Conservation (phyloP, 2,888 invertebrate genomes). For the Andricus quercusramuli region DNA sequence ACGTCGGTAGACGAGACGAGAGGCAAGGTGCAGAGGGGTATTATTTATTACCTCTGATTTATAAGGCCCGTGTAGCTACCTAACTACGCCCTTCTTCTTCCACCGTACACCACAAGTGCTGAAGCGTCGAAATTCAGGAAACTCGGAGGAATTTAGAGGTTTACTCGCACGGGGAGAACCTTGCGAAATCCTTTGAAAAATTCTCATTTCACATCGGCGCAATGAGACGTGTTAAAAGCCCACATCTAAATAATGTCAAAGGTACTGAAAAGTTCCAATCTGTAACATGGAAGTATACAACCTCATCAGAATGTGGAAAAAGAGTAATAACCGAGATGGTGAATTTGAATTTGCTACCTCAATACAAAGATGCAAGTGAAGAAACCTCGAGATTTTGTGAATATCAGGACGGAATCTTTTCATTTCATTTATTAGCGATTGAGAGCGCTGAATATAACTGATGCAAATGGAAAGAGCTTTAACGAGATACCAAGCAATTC, state of each 20-base stretch:
- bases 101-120: constrained; percentile 42
- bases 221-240: constrained; percentile 14
- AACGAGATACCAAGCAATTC: background rate
- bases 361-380: background rate
- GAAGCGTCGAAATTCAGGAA: constrained; percentile 54
- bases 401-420: background rate
- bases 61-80: constrained; percentile 60
- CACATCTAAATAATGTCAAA: background rate
- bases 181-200: constrained; percentile 32
- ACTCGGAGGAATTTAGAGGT: constrained; percentile 55
- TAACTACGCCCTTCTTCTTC: constrained; percentile 53
- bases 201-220: background rate
- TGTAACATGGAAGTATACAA: background rate
- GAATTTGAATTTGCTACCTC: background rate
- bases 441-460: background rate
- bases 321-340: background rate
- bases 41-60: constrained; percentile 67
- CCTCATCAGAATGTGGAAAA: background rate
- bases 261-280: background rate
- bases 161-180: constrained; percentile 45
- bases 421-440: background rate
- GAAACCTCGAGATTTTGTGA: background rate
- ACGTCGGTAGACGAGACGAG: constrained; percentile 57
- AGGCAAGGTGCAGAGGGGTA: constrained; percentile 54
- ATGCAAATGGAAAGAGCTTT: background rate